Base-by-base conservation (phyloP, 1,140 invertebrate species). In the Drosophila auraria region DNA sequence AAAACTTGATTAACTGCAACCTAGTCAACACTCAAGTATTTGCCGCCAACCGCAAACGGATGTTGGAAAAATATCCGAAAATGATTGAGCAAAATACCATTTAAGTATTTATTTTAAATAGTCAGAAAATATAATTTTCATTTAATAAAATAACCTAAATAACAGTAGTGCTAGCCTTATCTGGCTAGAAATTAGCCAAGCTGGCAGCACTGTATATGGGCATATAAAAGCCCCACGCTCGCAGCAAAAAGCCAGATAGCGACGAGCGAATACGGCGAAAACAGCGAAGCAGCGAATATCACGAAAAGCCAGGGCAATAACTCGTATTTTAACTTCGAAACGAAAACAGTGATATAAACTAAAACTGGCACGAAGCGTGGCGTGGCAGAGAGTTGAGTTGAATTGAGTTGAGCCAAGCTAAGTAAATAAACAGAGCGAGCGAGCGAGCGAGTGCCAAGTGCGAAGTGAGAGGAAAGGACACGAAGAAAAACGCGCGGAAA, bases 201-300 rank as follows among this genome's bases (percentile, higher is more conserved):
- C 3, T 36, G 33, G 33, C 33, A 36, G 8, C 33, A 36, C 33
- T 36, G 33, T 3, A 25, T n/a, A 57, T n/a, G 36, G 54, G 36
- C 54, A 57, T 57, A 57, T 57, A 57, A 40, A 57, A 57, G 54
- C 54, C 40, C 20, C 36, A 40, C 54, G 54, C 54, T 57, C 54
- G 36, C 54, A 63, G 72, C 77, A 60, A 69, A 44, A 60, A 62
- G 65, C 30, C 73, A 57, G 8, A 57, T 23, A 56, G 33, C 14
- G 57, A 74, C 20, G 20, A 57, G 36, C 20, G 20, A 78, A 69
- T 47, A 56, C 27, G 56, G 79, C 71, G 59, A 54, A 53, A 62
- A 51, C 49, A 49, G 53, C 65, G 30, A 80, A 58, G 70, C 44
- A 87, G 74, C 69, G 84, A 80, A 87, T 59, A 47, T 62, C 68